Evolutionary conservation across 2,797 vertebrate genomes (phyloP).

Genomic region (Characodon lateralis): DNA sequence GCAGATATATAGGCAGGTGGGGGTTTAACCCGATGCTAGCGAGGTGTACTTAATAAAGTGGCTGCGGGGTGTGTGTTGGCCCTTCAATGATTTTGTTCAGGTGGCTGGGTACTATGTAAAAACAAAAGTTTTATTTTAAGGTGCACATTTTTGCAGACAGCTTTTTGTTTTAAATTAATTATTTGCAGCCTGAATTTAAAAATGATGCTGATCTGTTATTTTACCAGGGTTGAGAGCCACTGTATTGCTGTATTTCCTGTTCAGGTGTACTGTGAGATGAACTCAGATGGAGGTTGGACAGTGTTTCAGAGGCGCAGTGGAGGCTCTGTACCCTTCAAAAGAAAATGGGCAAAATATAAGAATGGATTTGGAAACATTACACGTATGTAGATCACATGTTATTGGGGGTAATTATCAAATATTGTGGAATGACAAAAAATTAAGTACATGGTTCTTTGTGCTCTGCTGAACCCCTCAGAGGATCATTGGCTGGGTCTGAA

Average conservation of each 20-base stretch:
- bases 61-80: neutral
- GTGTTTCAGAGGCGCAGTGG: slow-evolving; percentile 68
- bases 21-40: neutral
- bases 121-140: no score
- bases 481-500: slow-evolving; percentile 77
- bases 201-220: neutral
- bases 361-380: slow-evolving; percentile 64
- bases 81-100: neutral
- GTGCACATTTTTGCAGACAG: neutral
- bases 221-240: neutral
- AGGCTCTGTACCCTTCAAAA: slow-evolving; percentile 51
- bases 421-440: neutral
- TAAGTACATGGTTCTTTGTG: neutral
- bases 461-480: slow-evolving; percentile 36
- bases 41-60: neutral
- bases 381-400: slow-evolving; percentile 40
- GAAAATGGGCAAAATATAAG: slow-evolving; percentile 61
- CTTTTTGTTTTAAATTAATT: neutral
- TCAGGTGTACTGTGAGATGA: slow-evolving; percentile 77
- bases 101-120: neutral
- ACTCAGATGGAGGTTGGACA: slow-evolving; percentile 67
- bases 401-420: neutral
- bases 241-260: neutral
- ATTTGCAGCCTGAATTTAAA: neutral
- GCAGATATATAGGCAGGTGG: neutral